Evolutionary conservation across 2,888 invertebrate genomes (phyloP).

Genomic region (Argynnis bischoffii): DNA sequence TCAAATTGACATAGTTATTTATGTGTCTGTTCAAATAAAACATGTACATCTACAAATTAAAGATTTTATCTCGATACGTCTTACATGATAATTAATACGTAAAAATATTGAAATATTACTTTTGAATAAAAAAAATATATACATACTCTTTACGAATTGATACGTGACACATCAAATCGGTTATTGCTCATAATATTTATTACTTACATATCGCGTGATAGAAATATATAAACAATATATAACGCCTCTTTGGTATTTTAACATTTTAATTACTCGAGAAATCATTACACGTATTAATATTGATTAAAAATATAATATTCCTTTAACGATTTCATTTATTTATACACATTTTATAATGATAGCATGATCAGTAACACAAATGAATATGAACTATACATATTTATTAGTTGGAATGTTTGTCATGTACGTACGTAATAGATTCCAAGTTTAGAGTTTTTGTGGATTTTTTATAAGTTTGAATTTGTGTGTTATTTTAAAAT

Average conservation of each 20-base stretch:
- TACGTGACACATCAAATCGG: constrained; percentile 1
- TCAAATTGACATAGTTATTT: background rate
- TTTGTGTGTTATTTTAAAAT: too few relatives aligned
- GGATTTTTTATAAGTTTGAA: too few relatives aligned
- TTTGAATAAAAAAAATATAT: constrained; percentile 10
- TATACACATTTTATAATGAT: too few relatives aligned
- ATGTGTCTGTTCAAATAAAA: background rate
- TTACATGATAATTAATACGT: constrained; percentile 11
- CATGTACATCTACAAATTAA: constrained; percentile 1
- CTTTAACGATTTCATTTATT: too few relatives aligned
- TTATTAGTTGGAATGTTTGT: too few relatives aligned
- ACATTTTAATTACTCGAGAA: constrained; percentile 9
- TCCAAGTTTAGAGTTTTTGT: too few relatives aligned
- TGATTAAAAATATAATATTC: background rate
- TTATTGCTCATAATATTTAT: constrained; percentile 15
- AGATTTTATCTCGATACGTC: constrained; percentile 13
- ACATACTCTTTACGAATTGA: background rate
- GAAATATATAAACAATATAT: constrained; percentile 14
- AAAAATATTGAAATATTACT: constrained; percentile 17
- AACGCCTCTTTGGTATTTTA: constrained; percentile 11
- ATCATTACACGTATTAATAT: background rate
- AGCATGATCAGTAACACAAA: too few relatives aligned
- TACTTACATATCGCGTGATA: constrained; percentile 3
- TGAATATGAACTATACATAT: too few relatives aligned
- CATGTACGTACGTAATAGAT: too few relatives aligned